Conservation (phyloP, 1,140 invertebrate species). For the Zaprionus africanus region DNA sequence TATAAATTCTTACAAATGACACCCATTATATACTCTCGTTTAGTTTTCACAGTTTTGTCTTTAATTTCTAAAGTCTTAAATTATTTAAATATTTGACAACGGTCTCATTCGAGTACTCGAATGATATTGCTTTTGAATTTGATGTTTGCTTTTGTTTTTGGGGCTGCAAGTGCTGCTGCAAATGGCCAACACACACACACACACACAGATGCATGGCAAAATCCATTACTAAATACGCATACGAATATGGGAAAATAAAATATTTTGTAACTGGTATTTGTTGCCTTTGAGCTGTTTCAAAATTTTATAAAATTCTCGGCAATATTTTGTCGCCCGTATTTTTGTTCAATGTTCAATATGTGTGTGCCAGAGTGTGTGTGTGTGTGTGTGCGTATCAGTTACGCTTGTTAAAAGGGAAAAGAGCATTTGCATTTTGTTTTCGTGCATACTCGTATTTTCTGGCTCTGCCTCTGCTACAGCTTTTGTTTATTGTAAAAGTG, state of each 20-base stretch:
- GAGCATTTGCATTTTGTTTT: slow-evolving; percentile 70
- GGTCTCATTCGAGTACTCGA: background rate
- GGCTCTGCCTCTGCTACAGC: background rate
- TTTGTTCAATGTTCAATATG: slow-evolving; percentile 34
- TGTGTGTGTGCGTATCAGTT: slow-evolving; percentile 39
- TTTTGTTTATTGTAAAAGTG: slow-evolving; percentile 64
- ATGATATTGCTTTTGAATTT: slow-evolving; percentile 13
- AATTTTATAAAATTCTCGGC: slow-evolving; percentile 61
- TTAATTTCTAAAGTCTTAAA: background rate
- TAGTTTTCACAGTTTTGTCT: background rate
- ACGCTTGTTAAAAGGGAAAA: slow-evolving; percentile 27
- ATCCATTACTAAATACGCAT: background rate
- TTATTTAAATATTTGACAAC: background rate
- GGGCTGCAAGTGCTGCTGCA: background rate
- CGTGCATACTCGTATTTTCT: slow-evolving; percentile 69
- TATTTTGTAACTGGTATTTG: slow-evolving; percentile 51
- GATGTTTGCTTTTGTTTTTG: slow-evolving; percentile 4
- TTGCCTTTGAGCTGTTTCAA: slow-evolving; percentile 54
- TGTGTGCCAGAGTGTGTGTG: background rate
- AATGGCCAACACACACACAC: slow-evolving; percentile 3
- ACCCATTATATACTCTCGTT: background rate
- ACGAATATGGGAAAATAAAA: slow-evolving; percentile 51
- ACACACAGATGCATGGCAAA: slow-evolving; percentile 16
- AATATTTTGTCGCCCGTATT: slow-evolving; percentile 70
- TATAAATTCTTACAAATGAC: background rate